Evolutionary conservation across 2,797 vertebrate species (phyloP), one percentile per base, ranked within the genome.

Genomic region (Babyrousa celebensis): DNA sequence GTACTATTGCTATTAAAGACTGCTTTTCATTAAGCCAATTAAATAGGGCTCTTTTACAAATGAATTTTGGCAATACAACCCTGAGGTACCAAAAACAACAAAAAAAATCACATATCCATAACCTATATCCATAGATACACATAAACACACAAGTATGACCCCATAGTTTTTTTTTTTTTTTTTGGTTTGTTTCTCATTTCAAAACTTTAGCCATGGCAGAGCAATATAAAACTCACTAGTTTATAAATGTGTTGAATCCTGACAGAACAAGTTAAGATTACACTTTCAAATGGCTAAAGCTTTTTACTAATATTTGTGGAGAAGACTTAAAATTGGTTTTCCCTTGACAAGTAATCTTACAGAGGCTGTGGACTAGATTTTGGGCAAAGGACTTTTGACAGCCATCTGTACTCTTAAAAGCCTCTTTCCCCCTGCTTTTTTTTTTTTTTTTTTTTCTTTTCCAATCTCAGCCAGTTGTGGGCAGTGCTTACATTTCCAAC

Each of bases 51-150:
- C 58, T 56, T 32, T 90, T 78, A 70, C 63, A 90, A 77, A 85
- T 90, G 85, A 71, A 90, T 78, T 85, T 89, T 78, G 93, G n/a
- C 54, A 78, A 15, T 62, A 62, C 79, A 82, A 48, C 62, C 21
- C 23, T 60, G n/a, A 77, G n/a, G 6, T 89, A 68, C 62, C 68
- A 89, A 48, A 48, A 48, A 48, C 36, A 48, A 48, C 6, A 9
- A 48, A 77, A 91, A 93, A 48, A 6, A 25, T 36, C 58, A 36
- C 56, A 17, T 17, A 60, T 25, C 36, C 36, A 23, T 79, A 79
- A 79, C 1, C 0, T 79, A 58, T 79, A 60, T 60, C 56, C 56
- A 40, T 60, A 79, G 32, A 79, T 21, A 17, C 58, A 36, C 58
- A 9, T 60, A 36, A 36, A 79, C 14, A 60, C 9, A 17, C 20